phyloP scores from a whole-genome alignment of 2,797 vertebrate genomes.

The Eremophila alpestris region DNA sequence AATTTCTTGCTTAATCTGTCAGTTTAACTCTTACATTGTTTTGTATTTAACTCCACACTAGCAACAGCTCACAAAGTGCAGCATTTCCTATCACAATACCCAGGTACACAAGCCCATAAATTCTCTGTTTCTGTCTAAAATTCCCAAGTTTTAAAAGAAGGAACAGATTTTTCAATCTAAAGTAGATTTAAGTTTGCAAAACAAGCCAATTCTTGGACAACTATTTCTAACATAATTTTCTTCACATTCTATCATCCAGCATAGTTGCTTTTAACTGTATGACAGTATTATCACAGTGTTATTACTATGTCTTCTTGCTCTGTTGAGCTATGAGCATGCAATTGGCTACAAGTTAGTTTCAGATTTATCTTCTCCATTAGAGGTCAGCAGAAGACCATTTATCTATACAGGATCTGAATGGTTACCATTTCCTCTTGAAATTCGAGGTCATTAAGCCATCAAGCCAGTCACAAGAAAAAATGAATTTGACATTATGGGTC shows the following conservation, averaged over 20 bases:
- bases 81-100: neutral
- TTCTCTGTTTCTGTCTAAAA: neutral
- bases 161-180: neutral
- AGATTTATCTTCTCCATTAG: constrained; percentile 50
- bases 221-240: neutral
- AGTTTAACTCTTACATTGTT: neutral
- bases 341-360: neutral
- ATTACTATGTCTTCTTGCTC: neutral
- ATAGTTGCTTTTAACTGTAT: neutral
- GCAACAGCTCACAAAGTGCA: neutral
- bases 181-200: neutral
- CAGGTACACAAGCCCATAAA: neutral
- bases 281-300: neutral
- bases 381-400: constrained; percentile 50
- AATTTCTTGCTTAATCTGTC: neutral
- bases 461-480: neutral
- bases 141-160: neutral
- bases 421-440: neutral
- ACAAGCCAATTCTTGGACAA: neutral
- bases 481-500: neutral
- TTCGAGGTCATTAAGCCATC: neutral
- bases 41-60: neutral
- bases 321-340: neutral
- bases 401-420: neutral
- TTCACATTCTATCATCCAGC: neutral